A percentile compares a stretch with the other conserved stretches of the same genome.
These are phyloP conservation scores for Sarcophaga bullata DNA, from an alignment of 1,140 invertebrate species.

Conservation along the genomic window DNA sequence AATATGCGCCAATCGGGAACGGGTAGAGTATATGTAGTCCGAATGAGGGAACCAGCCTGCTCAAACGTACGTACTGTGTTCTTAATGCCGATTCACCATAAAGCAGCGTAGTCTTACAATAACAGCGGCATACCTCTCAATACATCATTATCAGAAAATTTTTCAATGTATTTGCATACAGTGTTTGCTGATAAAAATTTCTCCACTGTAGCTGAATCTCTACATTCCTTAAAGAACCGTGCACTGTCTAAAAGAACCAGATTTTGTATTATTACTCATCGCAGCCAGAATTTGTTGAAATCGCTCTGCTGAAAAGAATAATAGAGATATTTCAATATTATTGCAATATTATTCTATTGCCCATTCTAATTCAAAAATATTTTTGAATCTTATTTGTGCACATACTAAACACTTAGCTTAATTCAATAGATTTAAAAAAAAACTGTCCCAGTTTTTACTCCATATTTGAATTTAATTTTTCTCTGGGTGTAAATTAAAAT, in stretches of 20 bases:
- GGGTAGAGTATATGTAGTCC: slow-evolving; percentile 28
- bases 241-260: slow-evolving; percentile 22
- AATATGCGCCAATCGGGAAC: slow-evolving; percentile 41
- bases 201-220: slow-evolving; percentile 40
- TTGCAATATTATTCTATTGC: no score
- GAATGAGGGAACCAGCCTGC: slow-evolving; percentile 33
- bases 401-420: no score
- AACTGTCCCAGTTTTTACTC: no score
- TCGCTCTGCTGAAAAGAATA: neutral
- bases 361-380: no score
- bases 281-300: neutral
- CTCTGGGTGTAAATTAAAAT: no score
- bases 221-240: slow-evolving; percentile 37
- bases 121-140: slow-evolving; percentile 49
- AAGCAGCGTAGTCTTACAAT: slow-evolving; percentile 47
- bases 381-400: no score
- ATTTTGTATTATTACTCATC: neutral
- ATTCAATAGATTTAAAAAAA: no score
- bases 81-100: slow-evolving; percentile 51
- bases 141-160: slow-evolving; percentile 47
- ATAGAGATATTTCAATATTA: no score
- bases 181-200: slow-evolving; percentile 34
- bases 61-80: slow-evolving; percentile 38
- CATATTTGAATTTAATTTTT: no score
- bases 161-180: slow-evolving; percentile 45